Evolutionary conservation across 2,888 invertebrate species (phyloP), one percentile per base, ranked within the genome.

Genomic region (Cheilosia variabilis): DNA sequence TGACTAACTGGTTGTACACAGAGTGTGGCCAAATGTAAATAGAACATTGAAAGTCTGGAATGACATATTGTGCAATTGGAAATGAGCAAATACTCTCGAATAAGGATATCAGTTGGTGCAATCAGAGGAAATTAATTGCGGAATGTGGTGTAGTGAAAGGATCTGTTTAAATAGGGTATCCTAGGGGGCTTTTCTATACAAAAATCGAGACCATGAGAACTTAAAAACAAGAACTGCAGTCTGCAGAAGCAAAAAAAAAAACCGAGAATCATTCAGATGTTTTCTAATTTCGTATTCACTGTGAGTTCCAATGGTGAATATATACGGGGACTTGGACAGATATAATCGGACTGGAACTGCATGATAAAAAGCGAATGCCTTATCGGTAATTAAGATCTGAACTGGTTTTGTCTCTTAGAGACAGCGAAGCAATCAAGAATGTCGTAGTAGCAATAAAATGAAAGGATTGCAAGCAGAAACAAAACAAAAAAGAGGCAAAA

Each of bases 331-430:
- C 69, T 58, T 24, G 79, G 43, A 60, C 53, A 68, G 65, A 76
- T 79, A 79, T 34, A 41, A 80, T 84, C 80, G 43, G 65, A 79
- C 80, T 60, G 71, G 58, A 60, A 82, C 71, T 65, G 69, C 34
- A 79, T 73, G 53, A 60, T 60, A 84, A 84, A 84, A 75, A 78
- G 69, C 47, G 63, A 45, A 55, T 45, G 75, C 37, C 80, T 71
- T 84, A 84, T 84, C 84, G 60, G 75, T 84, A 84, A 84, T 84
- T 84, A 76, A 69, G 80, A 84, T 84, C 84, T 84, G 84, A 62
- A 43, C 66, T 75, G 60, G 75, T 45, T 79, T 53, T 62, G 50
- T 66, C 34, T 76, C 66, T 19, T 52, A 41, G 60, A 79, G 53
- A 75, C 47, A 66, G 31, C 31, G 69, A 76, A 65, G 65, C 58